These are phyloP conservation scores for Uromys caudimaculatus DNA, from an alignment of 2,797 vertebrate genomes.

Conservation along the genomic window DNA sequence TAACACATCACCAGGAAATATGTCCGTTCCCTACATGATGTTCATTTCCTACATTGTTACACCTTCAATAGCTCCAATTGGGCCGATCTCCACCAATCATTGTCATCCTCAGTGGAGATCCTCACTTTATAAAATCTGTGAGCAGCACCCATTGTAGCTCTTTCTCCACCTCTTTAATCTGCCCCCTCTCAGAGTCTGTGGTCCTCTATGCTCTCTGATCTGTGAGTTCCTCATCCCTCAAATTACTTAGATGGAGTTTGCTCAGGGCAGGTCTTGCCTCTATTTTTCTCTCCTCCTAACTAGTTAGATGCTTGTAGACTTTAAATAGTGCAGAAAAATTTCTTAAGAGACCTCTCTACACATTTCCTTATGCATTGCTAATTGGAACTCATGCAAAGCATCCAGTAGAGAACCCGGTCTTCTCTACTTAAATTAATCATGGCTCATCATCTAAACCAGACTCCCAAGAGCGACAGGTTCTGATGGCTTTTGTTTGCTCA, in stretches of 20 bases:
- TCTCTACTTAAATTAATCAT: neutral
- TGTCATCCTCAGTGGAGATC: fast-evolving
- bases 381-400: neutral
- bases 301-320: neutral
- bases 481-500: neutral
- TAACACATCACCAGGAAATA: neutral
- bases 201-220: neutral
- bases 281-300: neutral
- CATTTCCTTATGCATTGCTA: neutral
- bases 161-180: no score
- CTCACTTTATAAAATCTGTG: neutral
- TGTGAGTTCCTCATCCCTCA: neutral
- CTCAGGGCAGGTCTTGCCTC: neutral
- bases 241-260: neutral
- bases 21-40: no score
- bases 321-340: neutral
- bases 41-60: neutral
- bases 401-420: neutral
- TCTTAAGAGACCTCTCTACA: neutral
- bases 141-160: neutral
- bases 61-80: neutral
- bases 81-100: neutral
- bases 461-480: no score
- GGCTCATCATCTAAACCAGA: neutral
- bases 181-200: neutral